phyloP scores from a whole-genome alignment of 2,888 invertebrate species.

The Melikaiella ostensackeni region DNA sequence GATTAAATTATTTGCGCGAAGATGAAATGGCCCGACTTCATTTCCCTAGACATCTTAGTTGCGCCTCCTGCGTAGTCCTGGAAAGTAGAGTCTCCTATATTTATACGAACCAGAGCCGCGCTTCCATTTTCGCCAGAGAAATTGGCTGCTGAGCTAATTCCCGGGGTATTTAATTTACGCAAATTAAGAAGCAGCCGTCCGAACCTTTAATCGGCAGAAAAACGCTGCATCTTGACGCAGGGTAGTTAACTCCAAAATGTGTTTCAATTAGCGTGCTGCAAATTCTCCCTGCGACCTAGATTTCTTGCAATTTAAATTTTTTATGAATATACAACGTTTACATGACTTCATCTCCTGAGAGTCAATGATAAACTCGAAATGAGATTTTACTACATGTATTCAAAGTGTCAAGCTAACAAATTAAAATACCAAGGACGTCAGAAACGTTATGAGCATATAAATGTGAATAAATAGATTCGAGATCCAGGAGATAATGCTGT shows the following conservation, averaged over 20 bases:
- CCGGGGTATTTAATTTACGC: constrained; percentile 58
- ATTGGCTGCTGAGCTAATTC: constrained; percentile 61
- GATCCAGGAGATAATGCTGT: constrained; percentile 39
- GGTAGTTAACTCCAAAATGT: constrained; percentile 11
- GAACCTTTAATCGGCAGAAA: constrained; percentile 26
- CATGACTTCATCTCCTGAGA: background rate
- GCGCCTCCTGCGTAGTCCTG: constrained; percentile 63
- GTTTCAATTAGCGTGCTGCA: constrained; percentile 11
- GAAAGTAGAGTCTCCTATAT: constrained; percentile 43
- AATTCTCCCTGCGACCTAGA: constrained; percentile 3
- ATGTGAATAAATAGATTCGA: constrained; percentile 41
- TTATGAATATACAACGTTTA: background rate
- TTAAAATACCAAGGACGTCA: background rate
- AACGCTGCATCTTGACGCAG: constrained; percentile 23
- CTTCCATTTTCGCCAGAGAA: constrained; percentile 48
- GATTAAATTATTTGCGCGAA: constrained; percentile 67
- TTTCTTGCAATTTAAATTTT: background rate
- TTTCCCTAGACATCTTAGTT: constrained; percentile 64
- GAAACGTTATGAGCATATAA: background rate
- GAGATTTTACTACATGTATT: background rate
- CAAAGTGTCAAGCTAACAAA: background rate
- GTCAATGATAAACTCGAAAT: constrained; percentile 1
- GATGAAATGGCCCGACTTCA: constrained; percentile 66
- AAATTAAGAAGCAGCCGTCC: constrained; percentile 53
- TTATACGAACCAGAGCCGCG: constrained; percentile 1